phyloP scores from a whole-genome alignment of 2,888 invertebrate species.

The Eupelmus urozonus region DNA sequence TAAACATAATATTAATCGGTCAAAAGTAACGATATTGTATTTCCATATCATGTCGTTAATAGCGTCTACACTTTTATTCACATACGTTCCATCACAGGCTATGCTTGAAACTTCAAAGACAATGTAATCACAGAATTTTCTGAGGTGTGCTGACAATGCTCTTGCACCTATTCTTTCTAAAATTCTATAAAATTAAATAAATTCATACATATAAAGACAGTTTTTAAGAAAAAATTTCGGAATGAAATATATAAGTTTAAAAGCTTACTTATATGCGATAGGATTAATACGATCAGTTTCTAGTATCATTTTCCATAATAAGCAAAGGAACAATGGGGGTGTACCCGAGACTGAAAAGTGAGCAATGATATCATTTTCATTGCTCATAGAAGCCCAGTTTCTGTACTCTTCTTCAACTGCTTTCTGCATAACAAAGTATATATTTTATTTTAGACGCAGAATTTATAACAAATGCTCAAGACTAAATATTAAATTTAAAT shows the following conservation, averaged over 20 bases:
- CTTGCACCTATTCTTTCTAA: conserved; percentile 95
- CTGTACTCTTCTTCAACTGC: conserved; percentile 97
- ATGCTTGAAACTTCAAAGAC: conserved; percentile 95
- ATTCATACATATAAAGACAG: neutral
- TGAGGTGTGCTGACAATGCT: conserved; percentile 91
- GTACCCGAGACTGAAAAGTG: conserved; percentile 96
- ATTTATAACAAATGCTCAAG: neutral
- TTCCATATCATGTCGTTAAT: conserved; percentile 99
- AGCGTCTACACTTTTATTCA: conserved; percentile 96
- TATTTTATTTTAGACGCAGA: conserved; percentile 42
- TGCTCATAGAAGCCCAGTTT: conserved; percentile 98
- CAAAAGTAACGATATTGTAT: conserved; percentile 96
- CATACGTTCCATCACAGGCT: conserved; percentile 91
- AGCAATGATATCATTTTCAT: conserved; percentile 96
- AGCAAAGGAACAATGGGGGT: conserved; percentile 92
- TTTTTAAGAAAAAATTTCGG: conserved; percentile 11
- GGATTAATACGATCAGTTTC: conserved; percentile 96
- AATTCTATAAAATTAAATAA: conserved; percentile 81
- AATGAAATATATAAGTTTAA: neutral
- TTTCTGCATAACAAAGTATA: conserved; percentile 80
- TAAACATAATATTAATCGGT: conserved; percentile 93
- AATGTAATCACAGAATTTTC: conserved; percentile 96
- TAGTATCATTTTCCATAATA: conserved; percentile 96
- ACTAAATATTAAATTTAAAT: neutral
- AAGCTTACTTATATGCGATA: conserved; percentile 92